Conservation (phyloP, 2,888 invertebrate species). For the Monochamus alternatus region DNA sequence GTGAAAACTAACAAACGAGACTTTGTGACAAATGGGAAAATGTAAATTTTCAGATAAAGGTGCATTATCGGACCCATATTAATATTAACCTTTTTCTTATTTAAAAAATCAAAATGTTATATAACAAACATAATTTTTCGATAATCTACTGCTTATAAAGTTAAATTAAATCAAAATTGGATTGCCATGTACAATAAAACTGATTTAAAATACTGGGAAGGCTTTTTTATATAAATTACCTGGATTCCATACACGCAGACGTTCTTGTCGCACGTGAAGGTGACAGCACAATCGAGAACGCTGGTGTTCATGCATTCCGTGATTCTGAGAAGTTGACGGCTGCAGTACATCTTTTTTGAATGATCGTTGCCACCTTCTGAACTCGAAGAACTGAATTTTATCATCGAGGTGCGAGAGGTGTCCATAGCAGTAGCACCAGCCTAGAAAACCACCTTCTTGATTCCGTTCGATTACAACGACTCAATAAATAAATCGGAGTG, state of each 20-base stretch:
- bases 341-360: constrained; percentile 78
- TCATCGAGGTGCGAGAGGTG: constrained; percentile 66
- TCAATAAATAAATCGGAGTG: too few species aligned
- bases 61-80: too few species aligned
- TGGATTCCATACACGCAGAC: constrained; percentile 84
- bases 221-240: constrained; percentile 64
- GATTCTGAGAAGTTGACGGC: constrained; percentile 78
- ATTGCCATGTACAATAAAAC: neutral
- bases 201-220: too few species aligned
- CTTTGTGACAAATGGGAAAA: too few species aligned
- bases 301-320: constrained; percentile 84
- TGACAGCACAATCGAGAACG: constrained; percentile 84
- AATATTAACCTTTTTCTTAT: too few species aligned
- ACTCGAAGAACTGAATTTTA: constrained; percentile 60
- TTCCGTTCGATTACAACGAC: too few species aligned
- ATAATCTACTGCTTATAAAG: too few species aligned
- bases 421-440: constrained; percentile 63
- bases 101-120: too few species aligned
- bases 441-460: constrained; percentile 47
- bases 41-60: too few species aligned
- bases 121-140: too few species aligned
- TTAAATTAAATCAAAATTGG: neutral
- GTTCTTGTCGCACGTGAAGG: constrained; percentile 86
- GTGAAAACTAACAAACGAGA: too few species aligned
- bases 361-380: constrained; percentile 59